Conservation (phyloP, 2,888 invertebrate genomes). For the Cyclophora albipunctata region DNA sequence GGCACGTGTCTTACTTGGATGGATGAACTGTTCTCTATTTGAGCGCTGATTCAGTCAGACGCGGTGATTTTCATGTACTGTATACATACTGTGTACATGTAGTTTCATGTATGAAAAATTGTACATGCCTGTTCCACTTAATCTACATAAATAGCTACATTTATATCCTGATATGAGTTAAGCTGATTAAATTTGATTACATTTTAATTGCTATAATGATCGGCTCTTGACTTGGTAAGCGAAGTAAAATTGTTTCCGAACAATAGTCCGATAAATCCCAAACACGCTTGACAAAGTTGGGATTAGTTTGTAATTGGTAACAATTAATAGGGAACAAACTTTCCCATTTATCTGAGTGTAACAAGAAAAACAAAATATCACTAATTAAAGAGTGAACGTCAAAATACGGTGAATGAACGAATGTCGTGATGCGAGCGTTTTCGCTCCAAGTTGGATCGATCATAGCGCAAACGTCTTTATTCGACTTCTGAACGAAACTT, state of each 20-base stretch:
- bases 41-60: no score
- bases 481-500: slow-evolving; percentile 32
- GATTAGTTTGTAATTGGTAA: not conserved
- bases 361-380: slow-evolving; percentile 19
- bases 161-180: no score
- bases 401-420: slow-evolving; percentile 24
- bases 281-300: not conserved
- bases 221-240: no score
- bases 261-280: not conserved
- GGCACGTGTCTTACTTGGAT: no score
- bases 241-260: not conserved
- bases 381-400: slow-evolving; percentile 21
- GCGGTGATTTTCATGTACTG: no score
- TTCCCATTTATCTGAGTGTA: slow-evolving; percentile 13
- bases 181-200: no score
- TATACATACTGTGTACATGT: no score
- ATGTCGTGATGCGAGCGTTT: slow-evolving; percentile 9
- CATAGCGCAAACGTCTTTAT: slow-evolving; percentile 34
- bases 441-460: slow-evolving; percentile 22
- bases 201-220: no score
- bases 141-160: no score
- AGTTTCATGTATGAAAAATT: no score
- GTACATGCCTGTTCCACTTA: no score
- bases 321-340: slow-evolving; percentile 15
- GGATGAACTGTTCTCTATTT: no score